Evolutionary conservation across 2,888 invertebrate species (phyloP).

Genomic region (Xestobium rufovillosum): DNA sequence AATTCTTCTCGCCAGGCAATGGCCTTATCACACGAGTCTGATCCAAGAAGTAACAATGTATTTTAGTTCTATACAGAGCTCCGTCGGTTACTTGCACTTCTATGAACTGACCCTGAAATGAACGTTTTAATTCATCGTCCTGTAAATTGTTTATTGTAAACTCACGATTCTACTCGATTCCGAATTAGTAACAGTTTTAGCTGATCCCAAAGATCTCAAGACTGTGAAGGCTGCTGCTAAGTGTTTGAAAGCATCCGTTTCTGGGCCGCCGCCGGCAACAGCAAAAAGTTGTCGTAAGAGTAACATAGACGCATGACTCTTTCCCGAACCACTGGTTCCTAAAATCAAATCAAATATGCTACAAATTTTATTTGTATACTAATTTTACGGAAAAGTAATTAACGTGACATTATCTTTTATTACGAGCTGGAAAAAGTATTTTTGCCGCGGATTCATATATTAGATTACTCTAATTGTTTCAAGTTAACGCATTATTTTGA

Average conservation of each 20-base stretch:
- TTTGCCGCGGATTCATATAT: no score
- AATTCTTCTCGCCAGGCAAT: slow-evolving; percentile 83
- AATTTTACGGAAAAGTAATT: no score
- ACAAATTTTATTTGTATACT: no score
- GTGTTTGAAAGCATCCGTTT: slow-evolving; percentile 94
- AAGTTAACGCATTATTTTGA: no score
- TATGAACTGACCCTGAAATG: slow-evolving; percentile 81
- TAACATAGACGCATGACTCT: slow-evolving; percentile 89
- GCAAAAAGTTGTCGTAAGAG: slow-evolving; percentile 85
- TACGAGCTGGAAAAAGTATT: no score
- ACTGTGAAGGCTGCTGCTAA: slow-evolving; percentile 93
- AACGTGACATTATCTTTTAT: no score
- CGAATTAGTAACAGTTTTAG: slow-evolving; percentile 82
- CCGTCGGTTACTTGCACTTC: slow-evolving; percentile 95
- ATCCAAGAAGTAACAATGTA: slow-evolving; percentile 92
- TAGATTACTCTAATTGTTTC: no score
- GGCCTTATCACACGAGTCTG: slow-evolving; percentile 86
- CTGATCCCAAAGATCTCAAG: slow-evolving; percentile 81
- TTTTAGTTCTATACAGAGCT: slow-evolving; percentile 88
- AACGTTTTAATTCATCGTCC: slow-evolving; percentile 7
- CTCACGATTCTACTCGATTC: slow-evolving; percentile 89
- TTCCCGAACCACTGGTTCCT: slow-evolving; percentile 89
- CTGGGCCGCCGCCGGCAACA: slow-evolving; percentile 88
- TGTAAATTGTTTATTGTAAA: slow-evolving; percentile 19
- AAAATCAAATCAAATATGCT: no score